Percentiles rank a stretch among this genome's conserved stretches.
phyloP scores from a whole-genome alignment of 1,140 invertebrate species.

The Euglossa dilemma region DNA sequence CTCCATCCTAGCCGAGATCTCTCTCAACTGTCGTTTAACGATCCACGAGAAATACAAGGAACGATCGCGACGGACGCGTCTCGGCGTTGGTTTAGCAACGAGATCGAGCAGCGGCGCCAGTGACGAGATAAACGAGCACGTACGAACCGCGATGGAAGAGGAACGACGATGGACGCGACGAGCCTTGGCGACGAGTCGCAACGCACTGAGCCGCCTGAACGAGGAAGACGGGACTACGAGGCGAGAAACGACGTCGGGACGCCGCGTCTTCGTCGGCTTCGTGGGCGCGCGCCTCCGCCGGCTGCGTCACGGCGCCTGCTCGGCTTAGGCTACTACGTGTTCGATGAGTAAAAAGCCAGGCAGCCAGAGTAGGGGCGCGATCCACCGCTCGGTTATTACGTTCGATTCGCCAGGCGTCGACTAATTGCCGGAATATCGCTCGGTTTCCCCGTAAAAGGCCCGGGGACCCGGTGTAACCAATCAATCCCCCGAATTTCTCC shows the following conservation, averaged over 20 bases:
- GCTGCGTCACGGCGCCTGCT: constrained; percentile 64
- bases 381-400: constrained; percentile 25
- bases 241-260: constrained; percentile 39
- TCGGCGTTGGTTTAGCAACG: no score
- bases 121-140: neutral
- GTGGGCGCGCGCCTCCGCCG: constrained; percentile 34
- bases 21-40: neutral
- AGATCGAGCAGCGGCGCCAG: neutral
- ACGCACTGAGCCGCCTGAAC: constrained; percentile 52
- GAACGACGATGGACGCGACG: constrained; percentile 10
- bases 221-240: constrained; percentile 38
- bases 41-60: no score
- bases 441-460: neutral
- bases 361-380: constrained; percentile 21
- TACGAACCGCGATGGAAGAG: neutral
- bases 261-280: constrained; percentile 36
- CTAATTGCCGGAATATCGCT: constrained; percentile 47
- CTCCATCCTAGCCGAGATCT: neutral
- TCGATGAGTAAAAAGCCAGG: constrained; percentile 51
- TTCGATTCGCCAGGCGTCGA: constrained; percentile 34
- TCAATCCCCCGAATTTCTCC: no score
- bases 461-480: no score
- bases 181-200: constrained; percentile 32
- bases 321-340: constrained; percentile 46
- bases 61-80: neutral